Conservation (phyloP, 2,888 invertebrate genomes). For the Athripsodes cinereus region DNA sequence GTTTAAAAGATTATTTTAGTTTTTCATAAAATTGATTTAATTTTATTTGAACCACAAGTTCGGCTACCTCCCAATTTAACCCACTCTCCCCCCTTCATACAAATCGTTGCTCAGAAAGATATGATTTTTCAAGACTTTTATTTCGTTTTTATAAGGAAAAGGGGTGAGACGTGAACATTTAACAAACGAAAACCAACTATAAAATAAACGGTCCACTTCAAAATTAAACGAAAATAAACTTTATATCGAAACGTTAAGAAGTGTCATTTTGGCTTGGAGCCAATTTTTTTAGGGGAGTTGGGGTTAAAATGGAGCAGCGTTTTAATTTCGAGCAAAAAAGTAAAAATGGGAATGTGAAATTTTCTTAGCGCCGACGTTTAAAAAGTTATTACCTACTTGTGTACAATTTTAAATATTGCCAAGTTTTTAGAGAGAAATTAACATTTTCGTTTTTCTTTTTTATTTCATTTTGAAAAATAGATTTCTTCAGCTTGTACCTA, state of each 20-base stretch:
- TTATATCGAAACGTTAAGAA: background rate
- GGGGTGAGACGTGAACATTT: background rate
- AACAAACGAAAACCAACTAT: background rate
- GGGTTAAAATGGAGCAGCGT: background rate
- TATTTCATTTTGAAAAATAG: background rate
- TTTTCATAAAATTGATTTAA: background rate
- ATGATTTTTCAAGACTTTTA: constrained; percentile 28
- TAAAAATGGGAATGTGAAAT: constrained; percentile 10
- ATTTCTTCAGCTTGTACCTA: no score
- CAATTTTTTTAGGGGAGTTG: background rate
- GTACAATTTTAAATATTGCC: constrained; percentile 27
- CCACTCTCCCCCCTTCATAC: constrained; percentile 15
- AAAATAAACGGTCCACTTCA: background rate
- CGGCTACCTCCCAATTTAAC: constrained; percentile 17
- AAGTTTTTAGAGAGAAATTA: constrained; percentile 23
- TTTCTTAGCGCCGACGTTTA: constrained; percentile 24
- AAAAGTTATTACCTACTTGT: constrained; percentile 27
- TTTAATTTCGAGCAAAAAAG: background rate
- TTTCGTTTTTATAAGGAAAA: constrained; percentile 26
- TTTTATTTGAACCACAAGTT: constrained; percentile 3
- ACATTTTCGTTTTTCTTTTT: constrained; percentile 18
- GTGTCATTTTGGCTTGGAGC: constrained; percentile 2
- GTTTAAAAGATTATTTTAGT: no score
- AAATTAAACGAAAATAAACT: background rate
- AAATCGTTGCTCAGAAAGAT: constrained; percentile 26